Conservation (phyloP, 1,140 invertebrate genomes). For the Adoxophyes honmai region DNA sequence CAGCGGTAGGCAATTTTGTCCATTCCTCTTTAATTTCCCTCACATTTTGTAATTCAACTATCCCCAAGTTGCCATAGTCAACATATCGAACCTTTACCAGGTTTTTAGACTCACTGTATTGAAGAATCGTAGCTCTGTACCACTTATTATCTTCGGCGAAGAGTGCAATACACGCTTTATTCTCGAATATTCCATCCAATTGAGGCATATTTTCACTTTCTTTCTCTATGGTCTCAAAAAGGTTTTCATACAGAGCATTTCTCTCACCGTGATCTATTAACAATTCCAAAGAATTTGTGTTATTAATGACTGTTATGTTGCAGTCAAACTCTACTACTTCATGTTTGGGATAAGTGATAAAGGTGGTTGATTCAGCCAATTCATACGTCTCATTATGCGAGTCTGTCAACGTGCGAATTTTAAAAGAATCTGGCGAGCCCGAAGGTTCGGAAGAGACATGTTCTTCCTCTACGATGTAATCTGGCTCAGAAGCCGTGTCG, state of each 20-base stretch:
- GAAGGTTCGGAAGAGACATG: not conserved
- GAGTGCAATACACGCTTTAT: conserved; percentile 61
- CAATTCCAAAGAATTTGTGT: conserved; percentile 43
- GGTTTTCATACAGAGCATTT: conserved; percentile 36
- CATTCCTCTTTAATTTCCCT: conserved; percentile 54
- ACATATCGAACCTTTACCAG: conserved; percentile 61
- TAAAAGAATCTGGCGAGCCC: not conserved
- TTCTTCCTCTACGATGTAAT: conserved; percentile 15
- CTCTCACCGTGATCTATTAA: conserved; percentile 41
- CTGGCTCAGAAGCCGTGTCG: conserved; percentile 1
- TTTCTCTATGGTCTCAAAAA: conserved; percentile 45
- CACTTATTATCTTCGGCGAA: conserved; percentile 53
- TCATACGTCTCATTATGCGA: not conserved
- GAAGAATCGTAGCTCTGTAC: conserved; percentile 57
- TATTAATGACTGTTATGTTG: conserved; percentile 42
- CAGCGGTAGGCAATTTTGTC: conserved; percentile 40
- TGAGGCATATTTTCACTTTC: conserved; percentile 31
- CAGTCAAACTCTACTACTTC: conserved; percentile 6
- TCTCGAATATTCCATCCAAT: conserved; percentile 54
- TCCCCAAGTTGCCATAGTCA: conserved; percentile 63
- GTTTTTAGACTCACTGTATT: conserved; percentile 49
- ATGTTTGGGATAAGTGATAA: not conserved
- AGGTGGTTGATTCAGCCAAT: not conserved
- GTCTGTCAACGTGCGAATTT: not conserved
- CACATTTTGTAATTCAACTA: conserved; percentile 44